These are phyloP conservation scores for Anomalospiza imberbis DNA, from an alignment of 2,797 vertebrate genomes.

Conservation along the genomic window DNA sequence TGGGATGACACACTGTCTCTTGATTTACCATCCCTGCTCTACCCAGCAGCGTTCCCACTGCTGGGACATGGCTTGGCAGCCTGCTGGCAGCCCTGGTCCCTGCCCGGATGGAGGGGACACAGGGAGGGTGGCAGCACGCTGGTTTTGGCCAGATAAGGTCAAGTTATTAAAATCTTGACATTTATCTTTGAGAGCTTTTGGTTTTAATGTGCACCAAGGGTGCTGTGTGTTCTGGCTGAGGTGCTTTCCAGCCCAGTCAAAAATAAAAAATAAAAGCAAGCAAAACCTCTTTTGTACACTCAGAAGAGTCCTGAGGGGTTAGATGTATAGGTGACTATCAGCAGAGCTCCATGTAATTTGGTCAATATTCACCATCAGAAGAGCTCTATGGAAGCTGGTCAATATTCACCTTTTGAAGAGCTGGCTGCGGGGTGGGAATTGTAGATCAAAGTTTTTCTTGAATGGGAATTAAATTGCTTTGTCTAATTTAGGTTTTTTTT, in stretches of 20 bases:
- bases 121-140: neutral
- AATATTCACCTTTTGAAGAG: neutral
- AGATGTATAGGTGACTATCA: neutral
- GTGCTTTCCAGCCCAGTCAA: neutral
- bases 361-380: neutral
- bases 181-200: rapidly evolving
- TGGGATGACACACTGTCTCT: neutral
- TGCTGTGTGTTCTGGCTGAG: neutral
- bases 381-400: neutral
- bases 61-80: neutral
- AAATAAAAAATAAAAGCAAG: neutral
- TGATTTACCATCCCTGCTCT: neutral
- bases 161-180: neutral
- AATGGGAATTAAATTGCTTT: neutral
- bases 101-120: neutral
- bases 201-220: neutral
- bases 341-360: neutral
- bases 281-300: neutral
- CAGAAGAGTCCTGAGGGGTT: too few species aligned
- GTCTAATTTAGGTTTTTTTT: neutral
- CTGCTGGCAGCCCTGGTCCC: neutral
- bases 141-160: neutral
- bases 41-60: neutral
- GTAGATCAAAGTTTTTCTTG: neutral
- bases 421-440: neutral